Conservation (phyloP, 1,140 invertebrate genomes). For the Drosophila mojavensis region DNA sequence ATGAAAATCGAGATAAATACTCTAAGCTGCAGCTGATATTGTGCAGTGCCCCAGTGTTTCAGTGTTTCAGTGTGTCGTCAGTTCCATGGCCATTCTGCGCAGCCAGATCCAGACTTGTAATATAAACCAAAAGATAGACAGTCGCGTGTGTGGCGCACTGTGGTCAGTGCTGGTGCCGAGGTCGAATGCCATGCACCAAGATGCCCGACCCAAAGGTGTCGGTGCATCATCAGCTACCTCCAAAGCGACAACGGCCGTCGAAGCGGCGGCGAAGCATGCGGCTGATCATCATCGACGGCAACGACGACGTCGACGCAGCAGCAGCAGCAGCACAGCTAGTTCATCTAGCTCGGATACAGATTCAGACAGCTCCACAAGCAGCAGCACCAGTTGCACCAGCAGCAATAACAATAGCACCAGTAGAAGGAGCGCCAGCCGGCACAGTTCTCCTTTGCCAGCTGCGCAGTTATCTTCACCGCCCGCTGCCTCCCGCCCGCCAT, state of each 20-base stretch:
- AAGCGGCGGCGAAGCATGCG: constrained; percentile 2
- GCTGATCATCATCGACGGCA: constrained; percentile 26
- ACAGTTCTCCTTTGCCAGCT: constrained; percentile 16
- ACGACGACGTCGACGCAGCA: constrained; percentile 4
- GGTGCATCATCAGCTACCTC: constrained; percentile 22
- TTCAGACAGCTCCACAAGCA: constrained; percentile 9
- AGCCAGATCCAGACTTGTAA: constrained; percentile 19
- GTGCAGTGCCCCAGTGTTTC: background rate
- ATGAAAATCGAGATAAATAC: constrained; percentile 2
- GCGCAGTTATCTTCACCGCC: constrained; percentile 1
- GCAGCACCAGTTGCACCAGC: constrained; percentile 1
- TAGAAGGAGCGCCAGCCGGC: background rate
- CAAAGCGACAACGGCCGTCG: constrained; percentile 18
- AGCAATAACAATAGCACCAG: background rate
- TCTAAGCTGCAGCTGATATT: background rate
- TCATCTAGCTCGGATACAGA: constrained; percentile 28
- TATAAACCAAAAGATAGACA: constrained; percentile 9
- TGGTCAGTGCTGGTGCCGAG: constrained; percentile 20
- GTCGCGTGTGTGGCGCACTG: constrained; percentile 17
- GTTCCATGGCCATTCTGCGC: constrained; percentile 33
- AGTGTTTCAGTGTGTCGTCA: background rate
- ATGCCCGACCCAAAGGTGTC: constrained; percentile 56
- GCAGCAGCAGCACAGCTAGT: constrained; percentile 37
- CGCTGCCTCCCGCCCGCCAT: constrained; percentile 1
- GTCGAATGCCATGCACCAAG: constrained; percentile 74